Percentiles rank a stretch among this genome's conserved stretches.
These are phyloP conservation scores for Bombus cullumanus DNA, from an alignment of 1,140 invertebrate genomes.

Conservation along the genomic window DNA sequence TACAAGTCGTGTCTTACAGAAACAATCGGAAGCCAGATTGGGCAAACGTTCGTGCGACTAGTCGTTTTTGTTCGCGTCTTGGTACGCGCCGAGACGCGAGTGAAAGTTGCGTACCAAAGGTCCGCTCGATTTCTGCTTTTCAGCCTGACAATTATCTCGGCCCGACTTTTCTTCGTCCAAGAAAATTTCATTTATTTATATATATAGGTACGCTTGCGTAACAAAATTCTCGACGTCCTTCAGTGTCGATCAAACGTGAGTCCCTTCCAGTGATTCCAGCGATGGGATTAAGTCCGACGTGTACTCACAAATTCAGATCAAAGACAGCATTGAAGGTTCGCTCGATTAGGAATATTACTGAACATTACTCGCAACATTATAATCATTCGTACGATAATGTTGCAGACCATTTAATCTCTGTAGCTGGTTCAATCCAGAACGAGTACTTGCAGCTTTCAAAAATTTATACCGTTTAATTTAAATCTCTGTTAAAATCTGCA, in stretches of 20 bases:
- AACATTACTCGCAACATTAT: too few species aligned
- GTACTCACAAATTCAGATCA: too few species aligned
- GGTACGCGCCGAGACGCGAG: not conserved
- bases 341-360: too few species aligned
- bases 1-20: not conserved
- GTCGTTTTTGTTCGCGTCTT: not conserved
- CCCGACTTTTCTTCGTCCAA: not conserved
- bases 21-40: constrained; percentile 1
- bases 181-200: not conserved
- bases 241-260: not conserved
- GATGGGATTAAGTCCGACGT: too few species aligned
- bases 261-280: not conserved
- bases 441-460: too few species aligned
- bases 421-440: too few species aligned
- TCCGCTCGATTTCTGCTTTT: not conserved
- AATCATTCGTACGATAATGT: too few species aligned
- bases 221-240: not conserved
- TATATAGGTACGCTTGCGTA: not conserved
- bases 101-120: not conserved
- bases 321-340: too few species aligned
- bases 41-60: not conserved
- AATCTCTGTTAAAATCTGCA: too few species aligned
- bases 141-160: not conserved
- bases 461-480: too few species aligned
- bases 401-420: too few species aligned